Conservation (phyloP, 2,888 invertebrate species). For the Rhimphoctona megacephalus region DNA sequence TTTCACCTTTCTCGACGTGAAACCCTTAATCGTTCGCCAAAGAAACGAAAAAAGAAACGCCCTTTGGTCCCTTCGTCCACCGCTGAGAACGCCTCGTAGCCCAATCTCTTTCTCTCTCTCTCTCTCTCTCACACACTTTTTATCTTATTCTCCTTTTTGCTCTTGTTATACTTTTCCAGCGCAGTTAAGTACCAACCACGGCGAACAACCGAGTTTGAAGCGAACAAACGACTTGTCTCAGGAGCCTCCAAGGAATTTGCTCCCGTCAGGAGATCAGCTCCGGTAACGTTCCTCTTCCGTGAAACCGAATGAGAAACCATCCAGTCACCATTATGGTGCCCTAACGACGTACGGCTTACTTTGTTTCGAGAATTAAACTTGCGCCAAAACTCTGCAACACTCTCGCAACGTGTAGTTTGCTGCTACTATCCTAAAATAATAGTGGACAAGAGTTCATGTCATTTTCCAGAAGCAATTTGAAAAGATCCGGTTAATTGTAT, state of each 20-base stretch:
- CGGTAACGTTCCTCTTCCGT: constrained; percentile 62
- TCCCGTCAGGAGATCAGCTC: constrained; percentile 54
- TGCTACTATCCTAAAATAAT: constrained; percentile 19
- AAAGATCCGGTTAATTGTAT: constrained; percentile 11
- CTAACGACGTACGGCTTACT: constrained; percentile 55
- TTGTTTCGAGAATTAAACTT: constrained; percentile 60
- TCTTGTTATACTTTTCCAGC: constrained; percentile 30
- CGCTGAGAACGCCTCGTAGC: constrained; percentile 59
- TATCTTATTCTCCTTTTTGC: constrained; percentile 25
- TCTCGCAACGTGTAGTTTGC: constrained; percentile 23
- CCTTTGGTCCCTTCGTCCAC: constrained; percentile 46
- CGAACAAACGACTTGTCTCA: constrained; percentile 59
- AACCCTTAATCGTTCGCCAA: constrained; percentile 66
- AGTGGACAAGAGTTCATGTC: constrained; percentile 24
- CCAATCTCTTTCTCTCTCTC: constrained; percentile 34
- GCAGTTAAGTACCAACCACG: constrained; percentile 16
- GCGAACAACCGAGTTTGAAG: constrained; percentile 53
- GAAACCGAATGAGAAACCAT: constrained; percentile 59
- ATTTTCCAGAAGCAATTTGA: constrained; percentile 47
- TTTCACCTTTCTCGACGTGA: constrained; percentile 68
- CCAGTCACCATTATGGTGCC: constrained; percentile 62
- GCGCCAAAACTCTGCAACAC: constrained; percentile 21
- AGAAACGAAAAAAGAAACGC: constrained; percentile 30
- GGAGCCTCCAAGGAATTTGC: constrained; percentile 64
- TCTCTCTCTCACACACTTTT: constrained; percentile 10